Percentiles rank a stretch among this genome's conserved stretches.
phyloP scores from a whole-genome alignment of 1,140 invertebrate species.

The Anoplophora glabripennis region DNA sequence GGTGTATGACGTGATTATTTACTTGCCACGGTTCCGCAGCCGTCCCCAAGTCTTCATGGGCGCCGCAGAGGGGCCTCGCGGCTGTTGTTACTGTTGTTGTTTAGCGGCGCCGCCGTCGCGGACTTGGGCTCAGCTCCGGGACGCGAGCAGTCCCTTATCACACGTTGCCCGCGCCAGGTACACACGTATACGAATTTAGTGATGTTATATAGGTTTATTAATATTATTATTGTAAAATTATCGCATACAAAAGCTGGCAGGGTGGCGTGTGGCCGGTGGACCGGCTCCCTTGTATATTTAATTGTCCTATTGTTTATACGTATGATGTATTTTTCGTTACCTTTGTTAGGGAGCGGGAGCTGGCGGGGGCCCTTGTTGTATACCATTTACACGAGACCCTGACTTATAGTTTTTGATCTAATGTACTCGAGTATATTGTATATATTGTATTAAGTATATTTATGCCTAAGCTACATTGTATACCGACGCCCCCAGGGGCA shows the following conservation, averaged over 20 bases:
- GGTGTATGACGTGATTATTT: constrained; percentile 20
- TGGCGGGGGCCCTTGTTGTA: constrained; percentile 31
- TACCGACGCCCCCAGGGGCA: constrained; percentile 29
- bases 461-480: constrained; percentile 36
- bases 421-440: constrained; percentile 41
- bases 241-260: constrained; percentile 31
- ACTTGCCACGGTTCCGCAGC: constrained; percentile 15
- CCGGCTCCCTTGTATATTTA: neutral
- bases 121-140: neutral
- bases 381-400: constrained; percentile 37
- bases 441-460: constrained; percentile 39
- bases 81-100: constrained; percentile 25
- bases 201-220: constrained; percentile 42
- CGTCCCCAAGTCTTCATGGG: neutral
- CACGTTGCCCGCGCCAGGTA: constrained; percentile 15
- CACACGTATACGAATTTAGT: constrained; percentile 45
- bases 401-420: constrained; percentile 41
- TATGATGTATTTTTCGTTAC: constrained; percentile 37
- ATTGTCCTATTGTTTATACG: constrained; percentile 6
- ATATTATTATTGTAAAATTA: constrained; percentile 38
- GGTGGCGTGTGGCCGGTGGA: constrained; percentile 5
- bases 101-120: constrained; percentile 1
- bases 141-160: neutral
- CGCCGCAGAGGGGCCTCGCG: constrained; percentile 11
- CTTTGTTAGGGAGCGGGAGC: constrained; percentile 37